Base-by-base conservation (phyloP, 2,797 vertebrate species). In the Huso huso region DNA sequence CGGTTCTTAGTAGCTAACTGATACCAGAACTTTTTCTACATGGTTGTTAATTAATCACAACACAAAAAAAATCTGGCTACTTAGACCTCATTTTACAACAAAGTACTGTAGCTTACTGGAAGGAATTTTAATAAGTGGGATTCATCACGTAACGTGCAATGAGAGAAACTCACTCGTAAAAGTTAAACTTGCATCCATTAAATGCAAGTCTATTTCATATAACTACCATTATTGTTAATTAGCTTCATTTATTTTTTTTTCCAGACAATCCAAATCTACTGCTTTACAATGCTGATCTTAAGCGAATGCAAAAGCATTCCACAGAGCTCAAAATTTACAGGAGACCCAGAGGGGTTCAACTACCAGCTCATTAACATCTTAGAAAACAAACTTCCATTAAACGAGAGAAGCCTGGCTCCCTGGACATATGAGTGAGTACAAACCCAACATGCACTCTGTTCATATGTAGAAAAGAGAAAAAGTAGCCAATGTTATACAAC, bases 401-500 rank as follows among this genome's bases (percentile, higher is more conserved):
- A 90, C 2, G 85, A 90, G 71, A 85, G 89, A 73, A 91, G 89
- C 66, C 72, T 90, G 2, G 85, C 89, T 2, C 69, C 83, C 58
- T 90, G 89, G 89, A 84, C 59, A 58, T 90, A 91, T 2, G 74
- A 80, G 89, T 91, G 72, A 89, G 89, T 85, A 60, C 1, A 37
- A 6, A 37, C 5, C 9, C 48, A 37, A 12, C 11, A 10, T 10
- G 13, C n/a, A 6, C 48, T 23, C 63, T 64, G 15, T 64, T 11
- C 49, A 64, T 64, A 23, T 18, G 8, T 64, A 65, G 15, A 65
- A 65, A 65, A 51, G 51, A 65, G 50, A 64, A 37, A 37, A 37
- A 4, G 23, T 3, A 37, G 23, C 2, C 23, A 37, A 37, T 37
- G 23, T 37, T 37, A 64, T 18, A 37, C 23, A 37, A 37, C 23